Evolutionary conservation across 2,888 invertebrate genomes (phyloP), one percentile per base, ranked within the genome.

Genomic region (Nomada ferruginata): DNA sequence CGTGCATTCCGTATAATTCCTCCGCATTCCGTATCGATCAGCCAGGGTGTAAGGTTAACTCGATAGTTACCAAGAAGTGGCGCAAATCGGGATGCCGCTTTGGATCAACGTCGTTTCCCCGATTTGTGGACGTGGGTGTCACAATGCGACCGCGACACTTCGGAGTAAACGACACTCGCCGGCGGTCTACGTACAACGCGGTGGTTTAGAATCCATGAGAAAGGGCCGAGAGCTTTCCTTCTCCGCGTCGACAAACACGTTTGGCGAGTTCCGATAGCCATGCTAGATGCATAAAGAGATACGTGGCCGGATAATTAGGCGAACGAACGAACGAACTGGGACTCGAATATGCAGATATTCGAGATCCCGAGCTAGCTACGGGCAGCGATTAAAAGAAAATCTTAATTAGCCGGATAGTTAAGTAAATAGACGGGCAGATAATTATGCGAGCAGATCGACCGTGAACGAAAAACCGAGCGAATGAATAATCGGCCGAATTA

Each of bases 351-450:
- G 66, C 52, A 26, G 65, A 72, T 80, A 80, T 57, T 29, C 20
- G 23, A 20, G 36, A 18, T 9, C 23, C 5, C 15, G 15, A 36
- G n/a, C 26, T 55, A 36, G 55, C 60, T 36, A 66, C 42, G 55
- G 63, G 44, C 20, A 57, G 5, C 61, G 77, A 80, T 80, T 77
- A 59, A 80, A 80, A 80, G 78, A 80, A 80, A 80, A 77, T 80
- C 79, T 80, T 80, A 80, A 80, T 80, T 80, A 80, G 79, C 63
- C 52, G 78, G 63, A 55, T 63, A 47, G 75, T 71, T 71, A 75
- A 82, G 75, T 71, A 75, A 82, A 82, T 59, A 76, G 52, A 63
- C 66, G 71, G 47, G 7, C 63, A 20, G 82, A 74, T 83, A 83
- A 82, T 82, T 77, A 81, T 77, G 20, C 74, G 74, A 50, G 29